Conservation (phyloP, 2,888 invertebrate species). For the Gnatocerus cornutus region DNA sequence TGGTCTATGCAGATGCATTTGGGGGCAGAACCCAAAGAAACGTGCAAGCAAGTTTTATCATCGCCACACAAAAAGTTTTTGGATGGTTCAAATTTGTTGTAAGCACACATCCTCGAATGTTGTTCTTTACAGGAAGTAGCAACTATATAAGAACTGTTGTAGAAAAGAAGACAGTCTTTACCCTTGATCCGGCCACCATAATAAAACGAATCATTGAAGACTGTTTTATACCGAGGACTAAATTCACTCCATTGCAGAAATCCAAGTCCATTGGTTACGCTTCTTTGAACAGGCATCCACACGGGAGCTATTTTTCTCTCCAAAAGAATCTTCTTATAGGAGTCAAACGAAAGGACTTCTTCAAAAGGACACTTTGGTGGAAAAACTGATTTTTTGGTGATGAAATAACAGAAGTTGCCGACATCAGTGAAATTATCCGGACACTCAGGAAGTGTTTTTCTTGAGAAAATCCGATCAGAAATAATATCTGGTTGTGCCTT, state of each 20-base stretch:
- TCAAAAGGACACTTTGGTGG: not conserved
- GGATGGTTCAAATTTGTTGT: constrained; percentile 52
- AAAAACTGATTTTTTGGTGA: not conserved
- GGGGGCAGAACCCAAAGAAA: constrained; percentile 52
- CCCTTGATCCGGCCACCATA: constrained; percentile 43
- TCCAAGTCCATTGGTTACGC: not conserved
- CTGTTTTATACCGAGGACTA: not conserved
- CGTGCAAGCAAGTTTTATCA: constrained; percentile 44
- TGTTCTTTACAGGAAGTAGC: constrained; percentile 54
- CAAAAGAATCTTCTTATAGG: not conserved
- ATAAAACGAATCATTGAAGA: not conserved
- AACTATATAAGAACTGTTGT: constrained; percentile 52
- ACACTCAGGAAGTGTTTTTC: constrained; percentile 2
- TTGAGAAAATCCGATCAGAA: too few species aligned
- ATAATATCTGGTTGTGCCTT: too few species aligned
- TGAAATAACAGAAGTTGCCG: not conserved
- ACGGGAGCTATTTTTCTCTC: not conserved
- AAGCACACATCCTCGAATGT: constrained; percentile 57
- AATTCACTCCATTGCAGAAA: constrained; percentile 10
- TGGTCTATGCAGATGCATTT: constrained; percentile 56
- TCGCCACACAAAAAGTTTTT: not conserved
- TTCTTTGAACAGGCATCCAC: constrained; percentile 7
- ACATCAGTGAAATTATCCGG: not conserved
- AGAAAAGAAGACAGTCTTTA: constrained; percentile 58
- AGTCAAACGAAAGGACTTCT: not conserved